A percentile compares a stretch with the other conserved stretches of the same genome.
phyloP scores from a whole-genome alignment of 2,797 vertebrate genomes.

The Bucorvus abyssinicus region DNA sequence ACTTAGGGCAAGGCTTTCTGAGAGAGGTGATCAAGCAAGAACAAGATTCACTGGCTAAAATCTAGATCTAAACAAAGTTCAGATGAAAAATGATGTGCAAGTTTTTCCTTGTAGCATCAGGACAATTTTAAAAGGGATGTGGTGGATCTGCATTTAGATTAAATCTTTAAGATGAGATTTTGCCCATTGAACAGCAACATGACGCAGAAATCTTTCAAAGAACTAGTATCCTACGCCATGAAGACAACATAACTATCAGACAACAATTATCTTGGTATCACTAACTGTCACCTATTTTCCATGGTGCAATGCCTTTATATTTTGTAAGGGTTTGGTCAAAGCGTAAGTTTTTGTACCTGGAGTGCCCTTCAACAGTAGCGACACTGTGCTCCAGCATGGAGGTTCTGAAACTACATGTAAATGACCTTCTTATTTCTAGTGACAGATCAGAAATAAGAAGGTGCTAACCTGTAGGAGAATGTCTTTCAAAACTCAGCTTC shows the following conservation, averaged over 20 bases:
- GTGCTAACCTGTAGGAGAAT: neutral
- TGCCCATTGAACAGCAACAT: neutral
- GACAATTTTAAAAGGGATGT: neutral
- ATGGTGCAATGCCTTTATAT: neutral
- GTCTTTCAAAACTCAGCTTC: neutral
- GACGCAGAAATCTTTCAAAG: neutral
- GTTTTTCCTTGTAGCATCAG: neutral
- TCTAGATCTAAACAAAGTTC: neutral
- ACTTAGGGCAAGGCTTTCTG: neutral
- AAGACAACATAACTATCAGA: neutral
- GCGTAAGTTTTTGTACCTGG: neutral
- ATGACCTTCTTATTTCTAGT: neutral
- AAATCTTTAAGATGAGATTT: neutral
- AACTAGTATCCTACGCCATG: neutral
- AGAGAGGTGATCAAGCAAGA: neutral
- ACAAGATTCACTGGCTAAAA: neutral
- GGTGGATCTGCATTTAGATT: neutral
- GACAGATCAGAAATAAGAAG: neutral
- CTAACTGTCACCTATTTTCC: neutral
- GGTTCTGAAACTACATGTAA: neutral
- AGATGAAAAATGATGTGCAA: neutral
- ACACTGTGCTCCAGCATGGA: neutral
- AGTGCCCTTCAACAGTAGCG: neutral
- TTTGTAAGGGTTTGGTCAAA: neutral
- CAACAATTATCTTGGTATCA: neutral